Evolutionary conservation across 2,888 invertebrate genomes (phyloP), one percentile per base, ranked within the genome.

Genomic region (Macrophya annulata): DNA sequence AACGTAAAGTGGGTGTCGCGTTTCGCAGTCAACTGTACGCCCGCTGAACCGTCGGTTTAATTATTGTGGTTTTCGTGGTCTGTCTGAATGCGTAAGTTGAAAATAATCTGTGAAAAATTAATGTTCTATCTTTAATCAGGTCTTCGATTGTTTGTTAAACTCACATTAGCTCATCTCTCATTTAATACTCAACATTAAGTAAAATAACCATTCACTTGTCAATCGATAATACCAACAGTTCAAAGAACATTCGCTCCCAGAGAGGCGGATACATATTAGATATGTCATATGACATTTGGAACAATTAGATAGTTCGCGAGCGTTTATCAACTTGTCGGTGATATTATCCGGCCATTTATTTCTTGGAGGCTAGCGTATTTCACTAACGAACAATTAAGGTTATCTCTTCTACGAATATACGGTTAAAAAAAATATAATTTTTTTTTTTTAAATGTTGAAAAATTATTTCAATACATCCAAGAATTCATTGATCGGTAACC

Each of bases 141-240:
- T 17, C 15, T 25, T 10, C 65, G 15, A 48, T 68, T 48, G 48
- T 83, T 71, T 43, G 8, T 62, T 15, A 21, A n/a, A 9, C 9
- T 62, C 21, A 59, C 25, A 81, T 21, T 9, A 62, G 17, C 25
- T 43, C 21, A 62, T 25, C n/a, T 62, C 21, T 10, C 59, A 45
- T 59, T 51, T 10, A 62, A 62, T 31, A 59, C n/a, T 21, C 21
- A 6, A 84, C 40, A 40, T 59, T 10, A 40, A 40, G 55, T 45
- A 15, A 68, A 81, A 82, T 59, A 79, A 68, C n/a, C 65, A 55
- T 62, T n/a, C 59, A 71, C 55, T 71, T 71, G 79, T 79, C 89
- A 91, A 91, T 91, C 91, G 90, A 91, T 91, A 91, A 88, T 89
- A 90, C 90, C 89, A 90, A 89, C 90, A 88, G 87, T 90, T 90